Evolutionary conservation across 2,888 invertebrate species (phyloP).

Genomic region (Nineta flava): DNA sequence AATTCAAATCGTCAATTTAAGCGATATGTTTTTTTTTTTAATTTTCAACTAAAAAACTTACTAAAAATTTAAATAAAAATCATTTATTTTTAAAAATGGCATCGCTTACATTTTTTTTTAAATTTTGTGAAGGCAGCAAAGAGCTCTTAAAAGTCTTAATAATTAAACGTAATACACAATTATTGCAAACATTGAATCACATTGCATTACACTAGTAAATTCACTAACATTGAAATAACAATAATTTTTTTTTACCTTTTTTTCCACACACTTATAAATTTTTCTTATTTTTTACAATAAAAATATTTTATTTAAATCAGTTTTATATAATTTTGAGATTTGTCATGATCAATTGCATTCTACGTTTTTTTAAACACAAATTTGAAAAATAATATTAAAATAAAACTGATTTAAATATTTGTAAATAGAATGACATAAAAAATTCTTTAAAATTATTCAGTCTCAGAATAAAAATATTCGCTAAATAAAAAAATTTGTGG

Average conservation of each 20-base stretch:
- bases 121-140: background rate
- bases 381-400: too few relatives aligned
- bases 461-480: background rate
- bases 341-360: too few relatives aligned
- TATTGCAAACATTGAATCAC: slow-evolving; percentile 5
- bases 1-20: too few relatives aligned
- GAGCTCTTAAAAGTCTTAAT: background rate
- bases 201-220: slow-evolving; percentile 2
- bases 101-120: background rate
- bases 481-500: background rate
- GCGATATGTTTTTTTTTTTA: too few relatives aligned
- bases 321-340: background rate
- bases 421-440: background rate
- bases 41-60: too few relatives aligned
- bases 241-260: background rate
- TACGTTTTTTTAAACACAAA: too few relatives aligned
- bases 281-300: background rate
- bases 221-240: background rate
- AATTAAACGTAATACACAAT: slow-evolving; percentile 3
- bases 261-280: background rate
- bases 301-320: background rate
- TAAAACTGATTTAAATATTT: too few relatives aligned
- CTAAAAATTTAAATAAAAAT: too few relatives aligned
- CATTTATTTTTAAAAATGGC: background rate
- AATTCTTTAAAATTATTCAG: background rate